A percentile compares a stretch with the other conserved stretches of the same genome.
These are phyloP conservation scores for Threskiornis aethiopicus DNA, from an alignment of 2,797 vertebrate genomes.

Conservation along the genomic window DNA sequence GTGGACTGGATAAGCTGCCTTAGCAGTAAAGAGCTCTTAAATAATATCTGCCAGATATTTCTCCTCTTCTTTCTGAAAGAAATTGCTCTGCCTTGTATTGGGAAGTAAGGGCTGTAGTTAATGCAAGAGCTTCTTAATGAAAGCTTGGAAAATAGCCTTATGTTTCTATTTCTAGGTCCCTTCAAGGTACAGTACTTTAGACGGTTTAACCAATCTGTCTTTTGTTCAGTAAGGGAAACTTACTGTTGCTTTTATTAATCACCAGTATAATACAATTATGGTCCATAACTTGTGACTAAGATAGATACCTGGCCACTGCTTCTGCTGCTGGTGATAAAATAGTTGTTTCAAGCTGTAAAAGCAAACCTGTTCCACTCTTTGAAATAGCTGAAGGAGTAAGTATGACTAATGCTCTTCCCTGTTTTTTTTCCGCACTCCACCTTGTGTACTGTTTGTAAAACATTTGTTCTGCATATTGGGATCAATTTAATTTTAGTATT, in stretches of 20 bases:
- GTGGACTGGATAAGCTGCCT: neutral
- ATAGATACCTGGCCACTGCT: conserved; percentile 91
- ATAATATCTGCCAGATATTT: neutral
- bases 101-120: neutral
- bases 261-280: neutral
- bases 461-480: neutral
- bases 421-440: too few species aligned
- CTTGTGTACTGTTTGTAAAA: neutral
- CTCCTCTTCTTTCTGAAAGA: neutral
- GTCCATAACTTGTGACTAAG: conserved; percentile 78
- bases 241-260: neutral
- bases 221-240: neutral
- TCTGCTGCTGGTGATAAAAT: conserved; percentile 93
- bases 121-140: neutral
- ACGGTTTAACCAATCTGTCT: neutral
- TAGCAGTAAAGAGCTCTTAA: neutral
- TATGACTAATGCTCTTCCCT: neutral
- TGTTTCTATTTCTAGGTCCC: neutral
- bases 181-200: neutral
- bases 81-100: neutral
- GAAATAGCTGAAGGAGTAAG: conserved; percentile 95
- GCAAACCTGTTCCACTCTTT: conserved; percentile 85
- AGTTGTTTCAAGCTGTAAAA: conserved; percentile 90
- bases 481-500: neutral
- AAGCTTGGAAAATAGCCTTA: neutral